Conservation (phyloP, 1,140 invertebrate genomes). For the Cydia fagiglandana region DNA sequence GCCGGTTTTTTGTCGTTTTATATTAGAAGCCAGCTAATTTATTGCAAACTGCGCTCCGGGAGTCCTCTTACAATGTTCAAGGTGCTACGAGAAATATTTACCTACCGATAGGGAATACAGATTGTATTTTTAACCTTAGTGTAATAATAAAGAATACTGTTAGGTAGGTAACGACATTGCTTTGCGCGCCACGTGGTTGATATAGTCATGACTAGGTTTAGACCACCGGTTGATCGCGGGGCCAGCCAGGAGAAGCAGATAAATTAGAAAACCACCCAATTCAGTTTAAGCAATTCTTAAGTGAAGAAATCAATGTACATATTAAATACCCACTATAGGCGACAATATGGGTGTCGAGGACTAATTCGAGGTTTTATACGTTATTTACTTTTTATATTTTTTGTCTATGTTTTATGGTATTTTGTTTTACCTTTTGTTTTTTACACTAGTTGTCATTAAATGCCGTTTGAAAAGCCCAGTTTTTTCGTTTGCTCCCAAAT, state of each 20-base stretch:
- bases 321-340: conserved; percentile 43
- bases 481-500: no score
- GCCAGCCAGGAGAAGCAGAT: neutral
- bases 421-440: no score
- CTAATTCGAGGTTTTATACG: no score
- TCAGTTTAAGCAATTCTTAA: neutral
- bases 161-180: no score
- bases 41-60: conserved; percentile 66
- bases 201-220: no score
- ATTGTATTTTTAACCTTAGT: neutral
- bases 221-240: neutral
- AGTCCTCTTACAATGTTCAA: conserved; percentile 56
- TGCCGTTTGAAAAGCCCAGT: no score
- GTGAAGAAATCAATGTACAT: conserved; percentile 39
- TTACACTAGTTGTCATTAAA: no score
- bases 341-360: no score
- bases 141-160: neutral
- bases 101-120: neutral
- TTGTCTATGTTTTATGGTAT: no score
- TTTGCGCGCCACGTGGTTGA: no score
- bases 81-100: conserved; percentile 23
- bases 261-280: neutral
- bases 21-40: conserved; percentile 75
- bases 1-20: conserved; percentile 73
- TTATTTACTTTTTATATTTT: no score